A percentile compares a stretch with the other conserved stretches of the same genome.
Evolutionary conservation across 2,888 invertebrate genomes (phyloP).

Genomic region (Diarsia brunnea): DNA sequence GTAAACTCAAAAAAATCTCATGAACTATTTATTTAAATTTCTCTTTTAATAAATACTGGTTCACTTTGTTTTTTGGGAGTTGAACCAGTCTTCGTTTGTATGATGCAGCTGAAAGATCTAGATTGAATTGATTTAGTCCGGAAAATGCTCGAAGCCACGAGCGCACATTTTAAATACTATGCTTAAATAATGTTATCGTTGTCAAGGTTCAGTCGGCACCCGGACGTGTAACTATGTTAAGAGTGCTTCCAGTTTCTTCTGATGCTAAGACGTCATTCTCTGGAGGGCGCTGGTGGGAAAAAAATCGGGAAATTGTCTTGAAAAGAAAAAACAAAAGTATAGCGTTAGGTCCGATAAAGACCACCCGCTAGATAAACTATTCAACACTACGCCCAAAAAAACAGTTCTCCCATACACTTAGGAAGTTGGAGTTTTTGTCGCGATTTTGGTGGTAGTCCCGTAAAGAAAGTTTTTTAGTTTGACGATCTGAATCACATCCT

Average conservation of each 20-base stretch:
- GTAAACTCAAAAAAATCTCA: background rate
- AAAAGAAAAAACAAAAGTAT: background rate
- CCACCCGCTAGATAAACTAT: too few relatives aligned
- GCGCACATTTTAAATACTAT: slow-evolving; percentile 21
- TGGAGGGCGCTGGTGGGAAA: background rate
- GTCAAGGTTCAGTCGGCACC: slow-evolving; percentile 15
- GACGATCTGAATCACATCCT: too few relatives aligned
- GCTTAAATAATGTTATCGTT: slow-evolving; percentile 51
- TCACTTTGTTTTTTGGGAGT: slow-evolving; percentile 5
- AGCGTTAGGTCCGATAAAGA: background rate
- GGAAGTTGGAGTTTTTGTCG: too few relatives aligned
- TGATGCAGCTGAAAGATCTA: slow-evolving; percentile 5
- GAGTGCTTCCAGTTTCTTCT: background rate
- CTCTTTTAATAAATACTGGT: background rate
- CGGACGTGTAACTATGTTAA: slow-evolving; percentile 10
- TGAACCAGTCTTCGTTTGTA: background rate
- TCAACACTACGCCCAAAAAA: too few relatives aligned
- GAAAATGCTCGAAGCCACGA: slow-evolving; percentile 24
- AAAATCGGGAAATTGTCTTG: background rate
- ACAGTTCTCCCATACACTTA: too few relatives aligned
- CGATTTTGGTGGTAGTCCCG: too few relatives aligned
- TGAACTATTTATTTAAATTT: background rate
- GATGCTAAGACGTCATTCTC: too few relatives aligned
- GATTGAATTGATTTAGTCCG: background rate
- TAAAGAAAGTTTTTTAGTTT: too few relatives aligned